Evolutionary conservation across 1,140 invertebrate genomes (phyloP), one percentile per base, ranked within the genome.

Genomic region (Calliopsis andreniformis): DNA sequence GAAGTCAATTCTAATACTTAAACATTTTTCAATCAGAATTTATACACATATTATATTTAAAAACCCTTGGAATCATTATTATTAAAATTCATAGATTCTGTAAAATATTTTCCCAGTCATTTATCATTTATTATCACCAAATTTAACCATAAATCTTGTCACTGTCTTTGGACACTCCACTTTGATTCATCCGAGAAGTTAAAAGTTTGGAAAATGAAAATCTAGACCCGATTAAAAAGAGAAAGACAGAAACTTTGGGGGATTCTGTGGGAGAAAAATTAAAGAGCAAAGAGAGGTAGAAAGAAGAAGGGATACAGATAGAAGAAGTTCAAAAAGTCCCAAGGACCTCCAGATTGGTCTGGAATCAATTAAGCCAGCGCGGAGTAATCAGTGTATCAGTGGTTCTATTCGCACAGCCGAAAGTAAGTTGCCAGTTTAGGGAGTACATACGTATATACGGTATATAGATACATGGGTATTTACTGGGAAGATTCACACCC

Each of bases 401-500:
- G 62, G 71, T 49, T 66, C 59, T 51, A 39, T 55, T 45, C 56
- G 51, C 45, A 6, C 25, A 18, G 49, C 35, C 39, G 49, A 61
- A 73, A 56, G 72, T 78, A 83, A 83, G 42, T 68, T 56, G 72
- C 16, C 55, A 51, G 53, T 49, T 64, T 64, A 58, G 61, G 42
- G 28, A 14, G 51, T 68, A 49, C 32, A 49, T 70, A 55, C 23
- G 51, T 39, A 18, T 35, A 42, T 32, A 51, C 30, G 20, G 25
- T 61, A 30, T 28, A 71, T 28, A 49, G 10, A 71, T 39, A 67
- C 43, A 68, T 43, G 63, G 69, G 56, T 82, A 69, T 78, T 73
- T 67, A 78, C 58, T 35, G 18, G 39, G 68, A 84, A 83, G 82
- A 84, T 84, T 84, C 82, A 84, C 82, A 70, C 81, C 78, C 82